phyloP scores from a whole-genome alignment of 2,888 invertebrate genomes.

The Tortricodes alternella region DNA sequence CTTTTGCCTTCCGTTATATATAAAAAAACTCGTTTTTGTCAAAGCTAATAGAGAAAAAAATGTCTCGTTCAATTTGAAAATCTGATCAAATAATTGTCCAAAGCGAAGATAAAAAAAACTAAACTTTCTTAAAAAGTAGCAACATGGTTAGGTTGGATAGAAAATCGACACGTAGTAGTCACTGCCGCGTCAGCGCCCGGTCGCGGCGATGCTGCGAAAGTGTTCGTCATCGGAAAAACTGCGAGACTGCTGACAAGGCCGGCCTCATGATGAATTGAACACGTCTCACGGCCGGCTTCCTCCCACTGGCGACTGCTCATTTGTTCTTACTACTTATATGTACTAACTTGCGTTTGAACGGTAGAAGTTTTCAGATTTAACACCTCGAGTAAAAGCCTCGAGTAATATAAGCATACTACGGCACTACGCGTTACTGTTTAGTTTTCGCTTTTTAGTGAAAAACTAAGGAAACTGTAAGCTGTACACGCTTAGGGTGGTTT shows the following conservation, averaged over 20 bases:
- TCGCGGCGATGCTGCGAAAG: slow-evolving; percentile 40
- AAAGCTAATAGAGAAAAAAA: too few species aligned
- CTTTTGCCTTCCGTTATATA: too few species aligned
- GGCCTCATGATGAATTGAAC: slow-evolving; percentile 34
- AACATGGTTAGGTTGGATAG: background rate
- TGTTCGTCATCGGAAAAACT: slow-evolving; percentile 56
- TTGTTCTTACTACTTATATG: background rate
- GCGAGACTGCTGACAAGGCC: slow-evolving; percentile 35
- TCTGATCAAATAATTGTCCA: background rate
- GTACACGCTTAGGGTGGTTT: too few species aligned
- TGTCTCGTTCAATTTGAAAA: too few species aligned
- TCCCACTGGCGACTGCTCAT: background rate
- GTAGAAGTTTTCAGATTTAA: background rate
- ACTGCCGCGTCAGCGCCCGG: slow-evolving; percentile 21
- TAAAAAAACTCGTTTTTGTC: too few species aligned
- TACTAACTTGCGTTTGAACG: background rate
- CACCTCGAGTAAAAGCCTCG: background rate
- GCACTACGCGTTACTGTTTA: too few species aligned
- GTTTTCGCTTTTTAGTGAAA: too few species aligned
- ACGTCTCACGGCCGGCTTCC: slow-evolving; percentile 34
- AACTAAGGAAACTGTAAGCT: too few species aligned
- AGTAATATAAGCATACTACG: too few species aligned
- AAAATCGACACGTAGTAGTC: slow-evolving; percentile 16
- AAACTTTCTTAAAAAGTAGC: background rate
- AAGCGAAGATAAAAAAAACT: background rate